Conservation (phyloP, 2,888 invertebrate species). For the Ectropis crepuscularia region DNA sequence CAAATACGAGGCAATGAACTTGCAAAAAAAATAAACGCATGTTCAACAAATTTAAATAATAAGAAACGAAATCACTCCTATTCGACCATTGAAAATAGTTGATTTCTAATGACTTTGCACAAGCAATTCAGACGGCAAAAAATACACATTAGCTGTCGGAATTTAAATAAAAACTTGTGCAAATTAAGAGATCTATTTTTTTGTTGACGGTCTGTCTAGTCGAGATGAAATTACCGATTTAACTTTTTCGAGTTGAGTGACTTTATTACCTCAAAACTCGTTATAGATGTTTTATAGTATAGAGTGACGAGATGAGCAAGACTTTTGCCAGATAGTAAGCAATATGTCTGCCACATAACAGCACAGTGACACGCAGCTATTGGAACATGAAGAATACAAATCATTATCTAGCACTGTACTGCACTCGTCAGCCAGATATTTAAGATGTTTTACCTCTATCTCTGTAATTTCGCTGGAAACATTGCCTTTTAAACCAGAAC, state of each 20-base stretch:
- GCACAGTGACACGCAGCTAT: too few species aligned
- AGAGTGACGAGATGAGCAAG: too few species aligned
- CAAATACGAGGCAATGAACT: slow-evolving; percentile 8
- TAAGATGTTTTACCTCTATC: too few species aligned
- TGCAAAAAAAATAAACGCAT: background rate
- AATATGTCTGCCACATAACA: too few species aligned
- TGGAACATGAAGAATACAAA: too few species aligned
- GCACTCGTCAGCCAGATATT: too few species aligned
- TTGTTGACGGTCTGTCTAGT: slow-evolving; percentile 15
- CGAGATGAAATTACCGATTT: slow-evolving; percentile 3
- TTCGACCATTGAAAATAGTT: slow-evolving; percentile 6
- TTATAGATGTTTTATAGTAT: too few species aligned
- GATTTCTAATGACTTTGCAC: slow-evolving; percentile 10
- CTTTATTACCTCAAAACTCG: too few species aligned
- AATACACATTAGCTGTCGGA: slow-evolving; percentile 1
- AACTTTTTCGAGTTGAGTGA: background rate
- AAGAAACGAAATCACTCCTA: background rate
- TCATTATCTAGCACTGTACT: too few species aligned
- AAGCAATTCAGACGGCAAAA: background rate
- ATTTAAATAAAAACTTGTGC: slow-evolving; percentile 1
- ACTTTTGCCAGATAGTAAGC: too few species aligned
- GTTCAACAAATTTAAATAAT: slow-evolving; percentile 7
- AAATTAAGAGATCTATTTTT: slow-evolving; percentile 22
- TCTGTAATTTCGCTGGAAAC: too few species aligned
- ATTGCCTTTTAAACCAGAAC: too few species aligned